These are phyloP conservation scores for Zygaena filipendulae DNA, from an alignment of 2,888 invertebrate genomes.

Conservation along the genomic window DNA sequence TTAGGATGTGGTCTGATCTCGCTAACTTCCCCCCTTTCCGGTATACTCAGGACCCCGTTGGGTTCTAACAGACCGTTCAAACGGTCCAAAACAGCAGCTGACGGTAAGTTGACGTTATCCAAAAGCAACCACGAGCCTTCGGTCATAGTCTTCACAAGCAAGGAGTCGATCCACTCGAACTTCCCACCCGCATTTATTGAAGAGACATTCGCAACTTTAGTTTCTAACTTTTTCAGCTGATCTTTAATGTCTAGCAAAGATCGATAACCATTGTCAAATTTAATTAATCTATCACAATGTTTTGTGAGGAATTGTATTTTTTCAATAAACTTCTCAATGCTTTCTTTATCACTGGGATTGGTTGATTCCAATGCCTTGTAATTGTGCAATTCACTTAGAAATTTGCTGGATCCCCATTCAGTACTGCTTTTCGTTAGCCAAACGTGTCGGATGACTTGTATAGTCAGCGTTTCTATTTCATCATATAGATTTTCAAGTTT, in stretches of 20 bases:
- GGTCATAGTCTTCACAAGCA: slow-evolving; percentile 84
- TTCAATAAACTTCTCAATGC: slow-evolving; percentile 31
- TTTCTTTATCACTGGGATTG: slow-evolving; percentile 21
- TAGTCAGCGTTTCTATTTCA: slow-evolving; percentile 63
- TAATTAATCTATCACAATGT: slow-evolving; percentile 32
- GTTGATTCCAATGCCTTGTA: slow-evolving; percentile 31
- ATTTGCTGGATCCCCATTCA: slow-evolving; percentile 30
- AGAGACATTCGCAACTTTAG: slow-evolving; percentile 58
- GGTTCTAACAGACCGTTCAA: slow-evolving; percentile 96
- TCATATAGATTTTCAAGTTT: slow-evolving; percentile 77
- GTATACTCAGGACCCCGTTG: slow-evolving; percentile 86
- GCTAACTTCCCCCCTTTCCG: slow-evolving; percentile 89
- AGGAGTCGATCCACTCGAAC: slow-evolving; percentile 93
- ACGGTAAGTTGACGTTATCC: slow-evolving; percentile 95
- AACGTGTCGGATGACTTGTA: slow-evolving; percentile 53
- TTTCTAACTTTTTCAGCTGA: slow-evolving; percentile 41
- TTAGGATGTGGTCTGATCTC: slow-evolving; percentile 86
- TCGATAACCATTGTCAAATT: slow-evolving; percentile 16
- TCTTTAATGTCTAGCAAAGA: slow-evolving; percentile 30
- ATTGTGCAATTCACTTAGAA: slow-evolving; percentile 35
- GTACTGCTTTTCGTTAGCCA: slow-evolving; percentile 34
- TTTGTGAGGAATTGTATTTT: slow-evolving; percentile 34
- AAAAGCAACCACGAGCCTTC: slow-evolving; percentile 87
- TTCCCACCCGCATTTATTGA: slow-evolving; percentile 85
- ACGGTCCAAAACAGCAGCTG: slow-evolving; percentile 95